A percentile compares a stretch with the other conserved stretches of the same genome.
These are phyloP conservation scores for Endomychus coccineus DNA, from an alignment of 2,888 invertebrate species.

Conservation along the genomic window DNA sequence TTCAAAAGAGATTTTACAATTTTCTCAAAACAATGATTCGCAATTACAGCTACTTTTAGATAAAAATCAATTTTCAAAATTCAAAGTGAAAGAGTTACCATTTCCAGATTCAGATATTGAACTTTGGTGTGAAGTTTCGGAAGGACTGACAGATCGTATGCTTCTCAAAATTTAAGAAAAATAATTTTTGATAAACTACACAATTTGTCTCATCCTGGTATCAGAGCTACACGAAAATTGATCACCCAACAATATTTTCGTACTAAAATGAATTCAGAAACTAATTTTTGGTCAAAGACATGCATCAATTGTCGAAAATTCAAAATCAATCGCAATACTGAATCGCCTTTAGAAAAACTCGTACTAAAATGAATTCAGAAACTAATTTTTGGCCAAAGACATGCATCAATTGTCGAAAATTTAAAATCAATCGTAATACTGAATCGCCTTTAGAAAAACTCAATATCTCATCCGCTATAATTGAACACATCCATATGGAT, in stretches of 20 bases:
- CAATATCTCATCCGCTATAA: constrained; percentile 23
- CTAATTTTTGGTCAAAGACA: constrained; percentile 25
- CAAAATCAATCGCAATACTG: constrained; percentile 32
- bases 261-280: constrained; percentile 17
- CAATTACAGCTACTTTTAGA: too few species aligned
- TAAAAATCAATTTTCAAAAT: too few species aligned
- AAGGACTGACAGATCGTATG: neutral
- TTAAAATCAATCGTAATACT: constrained; percentile 32
- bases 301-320: constrained; percentile 33
- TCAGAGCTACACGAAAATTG: constrained; percentile 4
- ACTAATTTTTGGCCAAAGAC: constrained; percentile 25
- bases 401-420: constrained; percentile 32
- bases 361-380: too few species aligned
- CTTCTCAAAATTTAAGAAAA: neutral
- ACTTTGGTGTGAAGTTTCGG: constrained; percentile 1
- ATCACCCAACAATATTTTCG: constrained; percentile 15
- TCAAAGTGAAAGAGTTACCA: too few species aligned
- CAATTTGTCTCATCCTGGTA: constrained; percentile 7
- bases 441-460: constrained; percentile 25
- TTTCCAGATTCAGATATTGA: too few species aligned
- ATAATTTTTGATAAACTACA: constrained; percentile 9
- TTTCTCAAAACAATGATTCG: neutral
- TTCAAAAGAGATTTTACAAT: constrained; percentile 19
- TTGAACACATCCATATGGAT: constrained; percentile 33
- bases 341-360: constrained; percentile 25